Base-by-base conservation (phyloP, 2,888 invertebrate genomes). In the Chalcosyrphus nemorum region DNA sequence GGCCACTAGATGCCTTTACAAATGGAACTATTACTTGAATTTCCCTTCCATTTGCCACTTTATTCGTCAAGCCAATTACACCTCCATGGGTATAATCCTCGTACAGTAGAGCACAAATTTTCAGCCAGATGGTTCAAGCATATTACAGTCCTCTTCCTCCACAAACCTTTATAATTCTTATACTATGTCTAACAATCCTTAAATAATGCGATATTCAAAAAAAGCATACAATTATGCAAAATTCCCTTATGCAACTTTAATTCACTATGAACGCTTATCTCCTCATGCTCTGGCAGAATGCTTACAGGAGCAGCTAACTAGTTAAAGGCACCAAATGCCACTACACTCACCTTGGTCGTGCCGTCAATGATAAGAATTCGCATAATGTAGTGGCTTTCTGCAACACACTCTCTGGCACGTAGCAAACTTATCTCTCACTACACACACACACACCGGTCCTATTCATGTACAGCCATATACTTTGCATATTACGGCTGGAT, bases 371-470 rank as follows among this genome's bases (percentile, higher is more conserved):
- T 38, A 50, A 32, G 41, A 50, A 50, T 59, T 76, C 50, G 59
- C 75, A 76, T 76, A 76, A 57, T 76, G 50, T 68, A 76, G 76
- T 76, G 57, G 59, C 32, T 76, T 76, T 50, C 52, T 59, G 50
- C 57, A 66, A 19, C 21, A 59, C 57, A 76, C 41, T 50, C 54
- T 59, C 41, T 57, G 76, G 50, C 76, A 59, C 76, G 66, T 76
- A 13, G 38, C 5, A 52, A 38, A 65, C 65, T 52, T 65, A 35
- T 47, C 13, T 38, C 21, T 35, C n/a, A n/a, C n/a, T n/a, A n/a
- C n/a, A n/a, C n/a, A n/a, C n/a, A n/a, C n/a, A 9, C 13, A 35
- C n/a, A 19, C 9, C 9, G 11, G 11, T 57, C 50, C 27, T 38
- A 47, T 52, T 13, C 29, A 50, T 32, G 50, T 76, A 43, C n/a